These are phyloP conservation scores for Thalpophila matura DNA, from an alignment of 2,888 invertebrate species.

Conservation along the genomic window DNA sequence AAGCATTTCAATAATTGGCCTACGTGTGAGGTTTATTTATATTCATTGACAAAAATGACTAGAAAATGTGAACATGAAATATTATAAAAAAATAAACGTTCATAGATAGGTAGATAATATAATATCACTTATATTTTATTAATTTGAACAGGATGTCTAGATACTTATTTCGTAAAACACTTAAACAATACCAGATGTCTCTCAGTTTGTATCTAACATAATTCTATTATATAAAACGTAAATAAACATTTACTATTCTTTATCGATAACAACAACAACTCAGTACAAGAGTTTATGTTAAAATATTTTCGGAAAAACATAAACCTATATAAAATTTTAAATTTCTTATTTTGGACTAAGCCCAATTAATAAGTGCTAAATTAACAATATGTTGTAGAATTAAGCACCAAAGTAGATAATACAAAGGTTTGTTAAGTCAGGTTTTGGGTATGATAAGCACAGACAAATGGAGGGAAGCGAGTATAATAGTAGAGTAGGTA, in stretches of 20 bases:
- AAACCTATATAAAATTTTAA: not conserved
- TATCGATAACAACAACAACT: constrained; percentile 27
- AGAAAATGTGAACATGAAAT: constrained; percentile 52
- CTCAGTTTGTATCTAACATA: constrained; percentile 32
- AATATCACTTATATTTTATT: constrained; percentile 35
- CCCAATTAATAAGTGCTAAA: constrained; percentile 53
- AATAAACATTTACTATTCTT: constrained; percentile 21
- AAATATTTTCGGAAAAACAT: constrained; percentile 10
- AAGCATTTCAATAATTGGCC: constrained; percentile 52
- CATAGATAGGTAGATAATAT: constrained; percentile 23
- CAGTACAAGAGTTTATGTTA: constrained; percentile 6
- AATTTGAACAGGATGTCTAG: constrained; percentile 33
- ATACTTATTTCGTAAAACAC: constrained; percentile 30
- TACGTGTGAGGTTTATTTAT: constrained; percentile 32
- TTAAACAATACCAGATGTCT: constrained; percentile 19
- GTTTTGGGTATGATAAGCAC: constrained; percentile 20
- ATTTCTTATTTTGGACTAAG: constrained; percentile 57
- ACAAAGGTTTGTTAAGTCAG: not conserved
- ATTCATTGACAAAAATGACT: constrained; percentile 56
- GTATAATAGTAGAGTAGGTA: constrained; percentile 1
- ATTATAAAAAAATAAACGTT: constrained; percentile 47
- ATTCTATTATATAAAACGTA: constrained; percentile 17
- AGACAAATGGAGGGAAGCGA: constrained; percentile 48
- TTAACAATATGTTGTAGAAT: constrained; percentile 27
- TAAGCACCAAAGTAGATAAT: constrained; percentile 37